These are phyloP conservation scores for Heliconius erato DNA, from an alignment of 2,888 invertebrate genomes.

Conservation along the genomic window DNA sequence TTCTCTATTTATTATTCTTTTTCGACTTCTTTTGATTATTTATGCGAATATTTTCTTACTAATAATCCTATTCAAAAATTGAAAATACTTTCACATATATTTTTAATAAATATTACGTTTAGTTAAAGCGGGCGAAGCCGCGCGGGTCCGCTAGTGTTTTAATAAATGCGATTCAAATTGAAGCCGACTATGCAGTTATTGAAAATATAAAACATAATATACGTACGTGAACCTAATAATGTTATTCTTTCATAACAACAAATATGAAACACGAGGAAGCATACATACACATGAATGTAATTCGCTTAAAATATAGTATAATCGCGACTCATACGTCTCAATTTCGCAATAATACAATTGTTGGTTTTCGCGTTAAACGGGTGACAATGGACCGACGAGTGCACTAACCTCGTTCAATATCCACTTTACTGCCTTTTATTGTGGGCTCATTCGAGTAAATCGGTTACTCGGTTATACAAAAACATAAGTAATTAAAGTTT, in stretches of 20 bases:
- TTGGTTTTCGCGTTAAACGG: conserved; percentile 58
- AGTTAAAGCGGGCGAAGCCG: too few relatives aligned
- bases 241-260: neutral
- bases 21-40: too few relatives aligned
- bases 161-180: too few relatives aligned
- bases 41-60: too few relatives aligned
- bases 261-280: neutral
- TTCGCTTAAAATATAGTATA: conserved; percentile 16
- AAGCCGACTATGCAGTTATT: neutral
- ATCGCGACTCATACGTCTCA: conserved; percentile 24
- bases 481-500: conserved; percentile 7
- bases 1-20: too few relatives aligned
- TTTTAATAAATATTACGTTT: too few relatives aligned
- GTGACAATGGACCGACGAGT: conserved; percentile 60
- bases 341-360: conserved; percentile 35
- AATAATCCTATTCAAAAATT: too few relatives aligned
- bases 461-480: conserved; percentile 12
- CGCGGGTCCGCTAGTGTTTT: too few relatives aligned
- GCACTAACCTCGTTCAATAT: conserved; percentile 63
- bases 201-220: neutral
- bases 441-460: conserved; percentile 10
- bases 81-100: too few relatives aligned
- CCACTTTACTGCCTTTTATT: conserved; percentile 14
- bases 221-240: neutral
- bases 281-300: neutral